Evolutionary conservation across 2,888 invertebrate species (phyloP), one percentile per base, ranked within the genome.

Genomic region (Oxycera nigricornis): DNA sequence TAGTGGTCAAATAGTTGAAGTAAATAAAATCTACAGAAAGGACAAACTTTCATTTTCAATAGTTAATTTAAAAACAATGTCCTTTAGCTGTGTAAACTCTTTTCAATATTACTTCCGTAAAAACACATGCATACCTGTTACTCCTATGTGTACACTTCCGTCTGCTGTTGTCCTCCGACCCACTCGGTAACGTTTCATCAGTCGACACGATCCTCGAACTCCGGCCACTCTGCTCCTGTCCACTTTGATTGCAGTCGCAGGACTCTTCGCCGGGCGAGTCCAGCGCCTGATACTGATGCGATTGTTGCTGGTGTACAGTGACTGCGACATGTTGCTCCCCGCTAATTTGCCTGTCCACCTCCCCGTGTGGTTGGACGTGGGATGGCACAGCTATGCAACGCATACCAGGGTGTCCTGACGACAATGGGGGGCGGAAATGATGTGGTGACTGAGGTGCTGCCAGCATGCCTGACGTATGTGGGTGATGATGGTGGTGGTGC

Each of bases 401-500:
- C 50, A 59, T 30, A 30, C 46, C 50, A 26, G 35, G 17, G 57
- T 73, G 73, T 57, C 28, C 46, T 57, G 41, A 28, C 46, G 73
- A 46, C 50, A 31, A 61, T 14, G 26, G 62, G 4, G 57, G 50
- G 30, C 26, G 61, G 46, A n/a, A 73, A n/a, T 61, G 52, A 39
- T 65, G 62, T 14, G 35, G 50, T 22, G 62, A 62, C 11, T 52
- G 67, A 22, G 67, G 41, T 31, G 22, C 20, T 9, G 68, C 28
- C n/a, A 50, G 20, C 70, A 46, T 46, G 22, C 22, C 22, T 2
- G 30, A 50, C 31, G 26, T 39, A 73, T 76, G 11, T 74, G 75
- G 61, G 17, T 77, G 77, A 73, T 75, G 76, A 62, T 76, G 77
- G 78, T 75, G 85, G 79, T 84, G 83, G 76, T 84, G 84, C 75